Conservation (phyloP, 1,140 invertebrate genomes). For the Ips nitidus region DNA sequence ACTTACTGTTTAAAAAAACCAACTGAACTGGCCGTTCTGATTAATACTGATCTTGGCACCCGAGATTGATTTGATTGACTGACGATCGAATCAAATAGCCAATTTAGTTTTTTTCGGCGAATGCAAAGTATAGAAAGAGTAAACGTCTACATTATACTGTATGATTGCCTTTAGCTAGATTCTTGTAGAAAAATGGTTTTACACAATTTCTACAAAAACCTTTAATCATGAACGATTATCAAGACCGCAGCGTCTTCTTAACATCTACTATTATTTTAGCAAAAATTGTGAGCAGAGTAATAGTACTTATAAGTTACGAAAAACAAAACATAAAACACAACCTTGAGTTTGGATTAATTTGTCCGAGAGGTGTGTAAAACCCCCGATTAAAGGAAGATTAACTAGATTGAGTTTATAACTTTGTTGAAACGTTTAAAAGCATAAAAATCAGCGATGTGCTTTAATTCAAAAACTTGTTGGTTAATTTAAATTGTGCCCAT, state of each 20-base stretch:
- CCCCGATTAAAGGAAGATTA: no score
- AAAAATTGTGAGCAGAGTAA: conserved; percentile 29
- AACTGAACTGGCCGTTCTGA: conserved; percentile 50
- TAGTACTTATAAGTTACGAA: neutral
- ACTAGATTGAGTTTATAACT: no score
- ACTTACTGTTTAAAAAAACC: conserved; percentile 39
- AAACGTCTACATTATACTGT: neutral
- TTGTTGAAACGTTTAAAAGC: no score
- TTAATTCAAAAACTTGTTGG: conserved; percentile 29
- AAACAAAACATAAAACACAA: conserved; percentile 20
- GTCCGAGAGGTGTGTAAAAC: neutral
- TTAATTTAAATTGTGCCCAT: conserved; percentile 53
- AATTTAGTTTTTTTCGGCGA: conserved; percentile 11
- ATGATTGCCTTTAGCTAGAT: conserved; percentile 28
- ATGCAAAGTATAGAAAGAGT: conserved; percentile 21
- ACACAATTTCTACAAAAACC: conserved; percentile 25
- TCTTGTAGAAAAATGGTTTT: no score
- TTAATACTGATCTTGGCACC: conserved; percentile 52
- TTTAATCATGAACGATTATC: conserved; percentile 15
- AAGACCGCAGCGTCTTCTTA: conserved; percentile 17
- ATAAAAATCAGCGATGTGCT: no score
- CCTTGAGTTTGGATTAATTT: conserved; percentile 4
- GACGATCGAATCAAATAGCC: conserved; percentile 35
- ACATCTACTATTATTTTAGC: conserved; percentile 20
- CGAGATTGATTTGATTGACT: conserved; percentile 27